These are phyloP conservation scores for Melinaea menophilus DNA, from an alignment of 2,888 invertebrate genomes.

Conservation along the genomic window DNA sequence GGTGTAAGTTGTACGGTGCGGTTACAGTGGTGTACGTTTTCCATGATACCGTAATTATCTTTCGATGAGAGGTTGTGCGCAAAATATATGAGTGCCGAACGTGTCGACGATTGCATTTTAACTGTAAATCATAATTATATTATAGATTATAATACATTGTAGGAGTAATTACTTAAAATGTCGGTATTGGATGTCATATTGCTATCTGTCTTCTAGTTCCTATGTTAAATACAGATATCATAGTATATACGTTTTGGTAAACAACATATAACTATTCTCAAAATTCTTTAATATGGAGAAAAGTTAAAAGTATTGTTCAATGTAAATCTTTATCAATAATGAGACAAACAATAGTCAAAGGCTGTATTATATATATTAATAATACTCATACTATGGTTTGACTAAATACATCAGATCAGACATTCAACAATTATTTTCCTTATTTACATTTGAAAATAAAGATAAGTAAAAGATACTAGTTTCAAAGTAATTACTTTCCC, in stretches of 20 bases:
- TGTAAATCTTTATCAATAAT: too few relatives aligned
- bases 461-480: too few relatives aligned
- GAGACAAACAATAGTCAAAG: too few relatives aligned
- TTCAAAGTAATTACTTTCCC: too few relatives aligned
- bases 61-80: constrained; percentile 67
- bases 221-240: constrained; percentile 36
- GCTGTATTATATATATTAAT: too few relatives aligned
- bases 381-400: too few relatives aligned
- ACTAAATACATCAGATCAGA: too few relatives aligned
- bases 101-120: constrained; percentile 39
- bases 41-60: constrained; percentile 55
- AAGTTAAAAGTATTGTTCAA: too few relatives aligned
- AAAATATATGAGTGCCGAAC: constrained; percentile 45
- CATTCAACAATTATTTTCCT: too few relatives aligned
- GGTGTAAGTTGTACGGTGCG: constrained; percentile 51
- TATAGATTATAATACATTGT: constrained; percentile 37
- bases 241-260: neutral
- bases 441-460: too few relatives aligned
- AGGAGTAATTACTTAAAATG: constrained; percentile 41
- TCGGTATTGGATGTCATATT: constrained; percentile 38
- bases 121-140: constrained; percentile 31
- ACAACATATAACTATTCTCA: neutral
- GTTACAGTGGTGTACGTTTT: constrained; percentile 49
- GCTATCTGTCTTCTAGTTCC: constrained; percentile 50
- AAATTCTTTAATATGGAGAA: too few relatives aligned